phyloP scores from a whole-genome alignment of 2,797 vertebrate genomes.

The Danio aesculapii region DNA sequence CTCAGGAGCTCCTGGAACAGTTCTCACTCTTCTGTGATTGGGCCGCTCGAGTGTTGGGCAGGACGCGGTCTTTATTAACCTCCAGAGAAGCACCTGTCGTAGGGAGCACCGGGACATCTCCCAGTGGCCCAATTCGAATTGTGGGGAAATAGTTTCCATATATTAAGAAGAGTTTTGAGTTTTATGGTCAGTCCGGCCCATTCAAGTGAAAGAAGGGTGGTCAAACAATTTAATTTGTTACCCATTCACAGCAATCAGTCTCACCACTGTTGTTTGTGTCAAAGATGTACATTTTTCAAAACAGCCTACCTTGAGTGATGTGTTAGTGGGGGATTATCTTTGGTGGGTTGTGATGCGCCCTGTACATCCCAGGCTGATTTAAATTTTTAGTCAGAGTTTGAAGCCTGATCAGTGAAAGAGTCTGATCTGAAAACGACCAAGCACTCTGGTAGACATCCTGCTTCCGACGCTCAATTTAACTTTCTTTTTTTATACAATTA shows the following conservation, averaged over 20 bases:
- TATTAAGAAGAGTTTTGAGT: neutral
- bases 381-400: constrained; percentile 6
- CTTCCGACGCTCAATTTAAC: constrained; percentile 54
- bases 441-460: constrained; percentile 69
- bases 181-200: neutral
- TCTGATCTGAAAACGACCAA: constrained; percentile 43
- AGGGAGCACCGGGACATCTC: neutral
- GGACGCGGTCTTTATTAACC: neutral
- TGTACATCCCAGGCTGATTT: neutral
- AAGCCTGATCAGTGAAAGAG: constrained; percentile 58
- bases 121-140: neutral
- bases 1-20: constrained; percentile 82
- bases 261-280: constrained; percentile 1
- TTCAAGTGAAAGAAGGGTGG: neutral
- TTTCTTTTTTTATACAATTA: constrained; percentile 52
- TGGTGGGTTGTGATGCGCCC: neutral
- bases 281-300: neutral
- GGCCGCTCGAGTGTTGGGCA: constrained; percentile 78
- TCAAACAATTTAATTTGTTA: neutral
- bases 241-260: neutral
- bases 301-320: neutral
- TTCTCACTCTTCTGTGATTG: constrained; percentile 85
- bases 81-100: constrained; percentile 16
- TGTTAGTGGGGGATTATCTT: neutral
- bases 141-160: neutral